These are phyloP conservation scores for Rhineura floridana DNA, from an alignment of 2,113 vertebrate species.

Conservation along the genomic window DNA sequence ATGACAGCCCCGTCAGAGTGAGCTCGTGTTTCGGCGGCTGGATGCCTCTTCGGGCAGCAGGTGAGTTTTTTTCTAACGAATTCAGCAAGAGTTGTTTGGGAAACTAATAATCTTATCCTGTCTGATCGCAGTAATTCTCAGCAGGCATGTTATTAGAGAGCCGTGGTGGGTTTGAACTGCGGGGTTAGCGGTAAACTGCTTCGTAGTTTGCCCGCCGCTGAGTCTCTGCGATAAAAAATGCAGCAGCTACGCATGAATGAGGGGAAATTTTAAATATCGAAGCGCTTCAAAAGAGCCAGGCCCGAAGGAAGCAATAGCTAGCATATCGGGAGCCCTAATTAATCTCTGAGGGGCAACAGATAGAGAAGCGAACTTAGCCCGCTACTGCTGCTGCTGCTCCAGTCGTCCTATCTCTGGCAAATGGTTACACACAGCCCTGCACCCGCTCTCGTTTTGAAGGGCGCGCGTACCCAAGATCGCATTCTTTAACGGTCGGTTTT, in stretches of 20 bases:
- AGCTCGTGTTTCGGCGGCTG: slow-evolving; percentile 4
- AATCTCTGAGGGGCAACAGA: neutral
- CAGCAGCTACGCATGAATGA: neutral
- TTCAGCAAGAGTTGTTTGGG: neutral
- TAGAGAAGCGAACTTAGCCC: neutral
- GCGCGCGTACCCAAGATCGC: neutral
- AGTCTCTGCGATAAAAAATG: neutral
- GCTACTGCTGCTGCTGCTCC: too few relatives aligned
- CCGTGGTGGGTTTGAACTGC: neutral
- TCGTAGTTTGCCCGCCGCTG: neutral
- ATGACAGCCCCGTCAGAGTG: slow-evolving; percentile 45
- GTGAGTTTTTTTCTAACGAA: slow-evolving; percentile 16
- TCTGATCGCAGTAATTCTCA: neutral
- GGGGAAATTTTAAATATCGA: neutral
- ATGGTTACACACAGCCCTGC: neutral
- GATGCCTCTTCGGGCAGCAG: slow-evolving; percentile 26
- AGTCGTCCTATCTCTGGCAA: neutral
- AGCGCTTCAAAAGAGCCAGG: neutral
- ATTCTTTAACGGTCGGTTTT: neutral
- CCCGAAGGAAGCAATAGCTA: neutral
- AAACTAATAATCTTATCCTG: too few relatives aligned
- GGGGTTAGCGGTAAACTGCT: neutral
- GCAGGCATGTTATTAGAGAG: neutral
- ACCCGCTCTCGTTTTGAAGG: neutral
- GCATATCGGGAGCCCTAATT: too few relatives aligned